Evolutionary conservation across 2,113 vertebrate genomes (phyloP), one percentile per base, ranked within the genome.

Genomic region (Pipra filicauda): DNA sequence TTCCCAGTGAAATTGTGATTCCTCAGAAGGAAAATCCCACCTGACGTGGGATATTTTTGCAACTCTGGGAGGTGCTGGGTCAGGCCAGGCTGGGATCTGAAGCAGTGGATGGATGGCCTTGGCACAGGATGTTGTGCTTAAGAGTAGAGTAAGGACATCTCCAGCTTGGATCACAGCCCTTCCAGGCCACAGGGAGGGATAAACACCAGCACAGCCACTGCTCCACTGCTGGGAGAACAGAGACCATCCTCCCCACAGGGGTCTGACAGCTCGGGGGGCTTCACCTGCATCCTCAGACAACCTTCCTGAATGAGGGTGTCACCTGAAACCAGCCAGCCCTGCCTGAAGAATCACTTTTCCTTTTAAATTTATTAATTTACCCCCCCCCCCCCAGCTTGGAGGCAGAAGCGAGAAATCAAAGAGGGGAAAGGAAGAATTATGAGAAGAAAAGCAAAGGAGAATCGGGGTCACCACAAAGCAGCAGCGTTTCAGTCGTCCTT

Each of bases 101-200:
- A 27, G 58, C 4, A 0, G 35, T 1, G 76, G 76, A 37, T 66
- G 89, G 95, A 77, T 77, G 80, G 18, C 5, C 48, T 84, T 84
- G 95, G 91, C 89, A 54, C 8, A 1, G 1, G 1, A 3, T 0
- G 0, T 19, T 0, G 1, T 5, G 37, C 28, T 85, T 39, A 52
- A 52, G 78, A 74, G 57, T 41, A 52, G 82, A 73, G 72, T 5
- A 77, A 61, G 12, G 27, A 6, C 22, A 1, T 76, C 92, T 71
- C 70, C 9, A 2, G 27, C 66, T 75, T 72, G 90, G 94, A 91
- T 66, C 24, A 0, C 57, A 64, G 85, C 81, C 84, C 48, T 80
- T 49, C 21, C 79, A 65, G 2, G 5, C 6, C 5, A 5, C 89
- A 21, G 77, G 43, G 80, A 41, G 57, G 85, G 94, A 87, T 24